Evolutionary conservation across 2,797 vertebrate species (phyloP), one percentile per base, ranked within the genome.

Genomic region (Limnodromus scolopaceus): DNA sequence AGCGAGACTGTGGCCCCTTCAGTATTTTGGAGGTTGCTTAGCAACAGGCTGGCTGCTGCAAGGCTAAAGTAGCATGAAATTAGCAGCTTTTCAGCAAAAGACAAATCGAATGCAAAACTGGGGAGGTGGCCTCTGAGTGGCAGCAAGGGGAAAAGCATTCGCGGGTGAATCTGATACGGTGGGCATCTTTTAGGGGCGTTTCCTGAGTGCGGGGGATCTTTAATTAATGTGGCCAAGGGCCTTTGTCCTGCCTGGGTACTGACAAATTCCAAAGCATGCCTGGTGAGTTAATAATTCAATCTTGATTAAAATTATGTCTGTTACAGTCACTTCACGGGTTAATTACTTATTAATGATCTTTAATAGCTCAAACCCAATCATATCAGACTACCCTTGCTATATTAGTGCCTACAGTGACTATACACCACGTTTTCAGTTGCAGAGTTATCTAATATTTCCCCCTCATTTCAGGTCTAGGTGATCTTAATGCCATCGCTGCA

Each of bases 1-100:
- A 93, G 80, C 71, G 57, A 94, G 91, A 58, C 76, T 58, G 1
- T 53, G 87, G 63, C 41, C 89, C 84, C 70, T 75, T 72, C 49
- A 20, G 94, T 90, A 94, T 84, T 97, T 91, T 69, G 55, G 93
- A 30, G 20, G 96, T 97, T 96, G 92, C 96, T 97, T 97, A 97
- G 95, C 93, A 97, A 97, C 93, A 53, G 79, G 74, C 78, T 68
- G 30, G 85, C 86, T 96, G 95, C 91, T 75, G 71, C 80, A 89
- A 66, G 65, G 68, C 78, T 82, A 36, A 94, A 89, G 78, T 76
- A 95, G 45, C 83, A 94, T 49, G 66, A 82, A 97, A 97, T 96
- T 72, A 92, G 89, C 72, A 95, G 83, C 48, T 92, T 92, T 93
- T 87, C 72, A 60, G 91, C 71, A 84, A 79, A 96, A 93, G 65